Base-by-base conservation (phyloP, 2,113 vertebrate genomes). In the Philantomba maxwellii region DNA sequence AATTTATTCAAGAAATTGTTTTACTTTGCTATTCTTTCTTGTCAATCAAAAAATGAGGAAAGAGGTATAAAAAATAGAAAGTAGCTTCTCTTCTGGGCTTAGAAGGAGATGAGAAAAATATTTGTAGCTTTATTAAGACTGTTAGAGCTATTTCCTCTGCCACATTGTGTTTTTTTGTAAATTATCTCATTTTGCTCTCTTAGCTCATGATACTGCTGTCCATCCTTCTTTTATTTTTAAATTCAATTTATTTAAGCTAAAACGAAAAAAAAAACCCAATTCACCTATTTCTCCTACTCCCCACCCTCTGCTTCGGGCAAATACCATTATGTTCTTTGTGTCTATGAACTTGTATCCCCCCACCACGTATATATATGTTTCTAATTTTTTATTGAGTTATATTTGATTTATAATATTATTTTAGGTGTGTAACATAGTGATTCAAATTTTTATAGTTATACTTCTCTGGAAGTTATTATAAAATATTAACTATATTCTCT, bases 71-170 rank as follows among this genome's bases (percentile, higher is more conserved):
- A 78, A 60, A 49, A 55, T 53, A 33, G 83, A 66, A 97, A 96
- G 82, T 97, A 90, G 43, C 80, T 96, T 83, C 84, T 84, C 80
- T 96, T 83, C 84, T 84, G 45, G 81, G 7, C 6, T 95, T 98
- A 62, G 45, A 80, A 70, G 7, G 28, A 30, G 23, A 90, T 86
- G 8, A 97, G 15, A 36, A 36, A 81, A 91, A 85, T 57, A 78
- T 77, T 51, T n/a, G 47, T 15, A 87, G 51, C 14, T 51, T 96
- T 80, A 1, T 95, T 96, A 87, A 93, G 57, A 33, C 1, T 43
- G 25, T 81, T 93, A 49, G 53, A 96, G 57, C 66, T 93, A 13
- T 92, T 95, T 87, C 36, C 26, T 97, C 58, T 39, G 88, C 51
- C 39, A 6, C 12, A 11, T 25, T 53, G 51, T 25, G 45, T 33